A percentile compares a stretch with the other conserved stretches of the same genome.
These are phyloP conservation scores for Tholera decimalis DNA, from an alignment of 2,888 invertebrate species.

Conservation along the genomic window DNA sequence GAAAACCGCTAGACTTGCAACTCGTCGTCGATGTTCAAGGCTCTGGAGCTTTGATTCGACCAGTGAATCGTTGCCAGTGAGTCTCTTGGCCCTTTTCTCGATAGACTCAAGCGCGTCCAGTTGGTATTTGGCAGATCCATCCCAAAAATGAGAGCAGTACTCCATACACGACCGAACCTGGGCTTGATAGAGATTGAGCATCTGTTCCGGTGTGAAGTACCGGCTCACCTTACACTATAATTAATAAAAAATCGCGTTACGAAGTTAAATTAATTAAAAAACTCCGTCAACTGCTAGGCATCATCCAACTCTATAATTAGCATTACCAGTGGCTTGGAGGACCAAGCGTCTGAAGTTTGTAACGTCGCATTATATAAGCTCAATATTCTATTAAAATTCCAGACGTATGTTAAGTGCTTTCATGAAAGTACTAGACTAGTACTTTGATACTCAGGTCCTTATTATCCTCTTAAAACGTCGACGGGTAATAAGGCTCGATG, in stretches of 20 bases:
- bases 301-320: slow-evolving; percentile 7
- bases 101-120: no score
- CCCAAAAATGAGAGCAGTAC: no score
- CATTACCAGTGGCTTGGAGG: slow-evolving; percentile 10
- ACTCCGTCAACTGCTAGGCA: background rate
- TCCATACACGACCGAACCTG: no score
- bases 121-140: no score
- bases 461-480: slow-evolving; percentile 12
- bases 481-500: background rate
- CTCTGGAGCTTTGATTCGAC: no score
- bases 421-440: slow-evolving; percentile 19
- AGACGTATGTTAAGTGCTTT: slow-evolving; percentile 18
- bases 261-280: background rate
- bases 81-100: no score
- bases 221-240: no score
- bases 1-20: no score
- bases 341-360: slow-evolving; percentile 23
- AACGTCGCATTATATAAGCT: slow-evolving; percentile 33
- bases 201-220: no score
- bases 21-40: no score
- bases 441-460: slow-evolving; percentile 15
- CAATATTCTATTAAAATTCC: slow-evolving; percentile 40
- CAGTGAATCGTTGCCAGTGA: no score
- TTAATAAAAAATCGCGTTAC: background rate
- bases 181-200: no score